A percentile compares a stretch with the other conserved stretches of the same genome.
Evolutionary conservation across 2,888 invertebrate genomes (phyloP).

Genomic region (Lasioglossum villosulum): DNA sequence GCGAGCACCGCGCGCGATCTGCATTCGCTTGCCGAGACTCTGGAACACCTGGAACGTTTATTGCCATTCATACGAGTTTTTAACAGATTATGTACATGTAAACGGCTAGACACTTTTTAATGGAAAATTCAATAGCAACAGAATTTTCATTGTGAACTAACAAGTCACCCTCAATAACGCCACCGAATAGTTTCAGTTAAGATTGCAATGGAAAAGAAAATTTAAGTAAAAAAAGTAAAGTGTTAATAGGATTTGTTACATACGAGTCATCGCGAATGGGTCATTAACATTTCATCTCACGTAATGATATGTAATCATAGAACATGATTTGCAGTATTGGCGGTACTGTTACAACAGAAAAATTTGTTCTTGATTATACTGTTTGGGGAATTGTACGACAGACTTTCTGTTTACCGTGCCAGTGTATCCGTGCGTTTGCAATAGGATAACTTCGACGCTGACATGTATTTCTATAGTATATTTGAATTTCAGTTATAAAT

Average conservation of each 20-base stretch:
- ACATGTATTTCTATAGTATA: background rate
- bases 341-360: background rate
- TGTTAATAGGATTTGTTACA: background rate
- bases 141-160: no score
- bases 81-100: no score
- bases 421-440: background rate
- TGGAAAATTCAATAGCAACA: no score
- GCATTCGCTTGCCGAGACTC: background rate
- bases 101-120: no score
- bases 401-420: no score
- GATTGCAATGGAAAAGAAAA: no score
- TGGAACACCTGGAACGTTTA: background rate
- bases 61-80: background rate
- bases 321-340: background rate
- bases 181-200: no score
- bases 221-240: no score
- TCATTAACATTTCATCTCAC: background rate
- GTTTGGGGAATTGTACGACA: background rate
- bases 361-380: background rate
- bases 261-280: background rate
- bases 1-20: background rate
- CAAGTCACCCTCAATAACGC: no score
- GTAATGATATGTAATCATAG: background rate
- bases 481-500: background rate
- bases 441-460: background rate